phyloP scores from a whole-genome alignment of 2,113 vertebrate genomes.

The Mesitornis unicolor region DNA sequence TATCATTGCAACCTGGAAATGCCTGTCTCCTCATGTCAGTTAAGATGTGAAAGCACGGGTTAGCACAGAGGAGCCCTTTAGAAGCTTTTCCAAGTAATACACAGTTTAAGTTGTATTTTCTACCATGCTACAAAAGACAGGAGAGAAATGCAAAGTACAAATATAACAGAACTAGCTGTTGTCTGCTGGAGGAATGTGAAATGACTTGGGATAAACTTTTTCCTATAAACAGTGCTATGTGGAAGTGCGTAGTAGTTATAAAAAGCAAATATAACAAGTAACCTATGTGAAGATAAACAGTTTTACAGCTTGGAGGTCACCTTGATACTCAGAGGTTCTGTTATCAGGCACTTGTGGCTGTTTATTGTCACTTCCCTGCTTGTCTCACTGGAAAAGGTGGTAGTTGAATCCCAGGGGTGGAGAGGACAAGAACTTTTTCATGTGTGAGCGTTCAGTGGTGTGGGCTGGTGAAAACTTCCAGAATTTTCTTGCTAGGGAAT shows the following conservation, averaged over 20 bases:
- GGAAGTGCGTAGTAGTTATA: background rate
- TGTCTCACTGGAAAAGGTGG: background rate
- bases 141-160: background rate
- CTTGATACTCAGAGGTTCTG: background rate
- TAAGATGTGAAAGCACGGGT: background rate
- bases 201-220: background rate
- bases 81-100: background rate
- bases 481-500: background rate
- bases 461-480: background rate
- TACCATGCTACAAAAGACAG: background rate
- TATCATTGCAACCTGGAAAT: background rate
- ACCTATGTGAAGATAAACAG: background rate
- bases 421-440: background rate
- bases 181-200: background rate
- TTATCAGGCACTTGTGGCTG: background rate
- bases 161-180: background rate
- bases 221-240: background rate
- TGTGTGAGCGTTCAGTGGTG: background rate
- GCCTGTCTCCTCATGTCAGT: background rate
- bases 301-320: background rate
- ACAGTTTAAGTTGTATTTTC: background rate
- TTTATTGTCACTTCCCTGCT: background rate
- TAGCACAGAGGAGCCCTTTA: background rate
- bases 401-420: background rate
- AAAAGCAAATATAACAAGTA: background rate